phyloP scores from a whole-genome alignment of 2,888 invertebrate genomes.

The Agrochola lychnidis region DNA sequence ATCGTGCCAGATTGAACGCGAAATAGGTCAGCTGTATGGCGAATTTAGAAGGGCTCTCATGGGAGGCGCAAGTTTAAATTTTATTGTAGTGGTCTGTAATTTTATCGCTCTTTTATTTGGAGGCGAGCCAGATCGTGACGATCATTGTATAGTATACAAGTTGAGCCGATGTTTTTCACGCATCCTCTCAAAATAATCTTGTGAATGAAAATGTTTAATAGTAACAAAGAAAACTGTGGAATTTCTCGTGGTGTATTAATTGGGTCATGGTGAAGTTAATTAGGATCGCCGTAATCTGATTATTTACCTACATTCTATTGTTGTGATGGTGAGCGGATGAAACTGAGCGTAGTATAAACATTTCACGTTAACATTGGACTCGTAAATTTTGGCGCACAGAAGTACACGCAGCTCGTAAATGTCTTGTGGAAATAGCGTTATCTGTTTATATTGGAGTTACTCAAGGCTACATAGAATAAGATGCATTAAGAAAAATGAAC shows the following conservation, averaged over 20 bases:
- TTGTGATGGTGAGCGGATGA: slow-evolving; percentile 34
- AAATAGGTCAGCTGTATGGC: slow-evolving; percentile 78
- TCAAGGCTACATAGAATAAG: slow-evolving; percentile 71
- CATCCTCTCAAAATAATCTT: slow-evolving; percentile 58
- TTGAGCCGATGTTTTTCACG: slow-evolving; percentile 42
- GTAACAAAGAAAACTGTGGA: slow-evolving; percentile 28
- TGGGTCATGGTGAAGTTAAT: slow-evolving; percentile 60
- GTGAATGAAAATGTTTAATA: slow-evolving; percentile 62
- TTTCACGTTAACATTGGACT: slow-evolving; percentile 32
- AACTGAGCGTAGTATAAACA: slow-evolving; percentile 38
- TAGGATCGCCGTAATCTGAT: slow-evolving; percentile 44
- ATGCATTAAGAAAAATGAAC: slow-evolving; percentile 42
- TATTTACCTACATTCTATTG: slow-evolving; percentile 43
- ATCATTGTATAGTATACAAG: slow-evolving; percentile 58
- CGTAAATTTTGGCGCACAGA: slow-evolving; percentile 47
- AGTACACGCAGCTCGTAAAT: slow-evolving; percentile 65
- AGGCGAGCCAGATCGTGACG: slow-evolving; percentile 70
- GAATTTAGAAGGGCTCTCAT: slow-evolving; percentile 80
- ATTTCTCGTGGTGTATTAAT: slow-evolving; percentile 33
- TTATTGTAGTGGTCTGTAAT: slow-evolving; percentile 69
- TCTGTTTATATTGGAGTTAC: slow-evolving; percentile 72
- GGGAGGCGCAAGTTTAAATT: slow-evolving; percentile 70
- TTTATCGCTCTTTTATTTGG: slow-evolving; percentile 70
- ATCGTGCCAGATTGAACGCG: slow-evolving; percentile 67
- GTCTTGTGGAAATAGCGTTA: slow-evolving; percentile 68